These are phyloP conservation scores for Agriopis leucophaearia DNA, from an alignment of 2,888 invertebrate species.

Conservation along the genomic window DNA sequence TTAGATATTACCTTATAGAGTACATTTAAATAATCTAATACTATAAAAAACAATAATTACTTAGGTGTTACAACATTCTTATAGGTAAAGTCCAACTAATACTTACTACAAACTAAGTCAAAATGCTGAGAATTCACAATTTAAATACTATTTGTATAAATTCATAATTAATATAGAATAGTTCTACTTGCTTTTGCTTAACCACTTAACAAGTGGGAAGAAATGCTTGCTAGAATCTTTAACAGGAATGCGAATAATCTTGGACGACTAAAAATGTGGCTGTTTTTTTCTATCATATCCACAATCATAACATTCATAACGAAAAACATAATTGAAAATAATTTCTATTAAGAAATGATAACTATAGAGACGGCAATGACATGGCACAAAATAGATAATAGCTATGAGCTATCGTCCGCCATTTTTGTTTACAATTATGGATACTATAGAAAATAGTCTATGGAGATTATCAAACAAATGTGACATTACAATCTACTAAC, in stretches of 20 bases:
- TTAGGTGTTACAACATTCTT: not conserved
- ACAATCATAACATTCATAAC: not conserved
- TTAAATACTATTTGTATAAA: not conserved
- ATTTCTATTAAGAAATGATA: not conserved
- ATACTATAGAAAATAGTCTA: not conserved
- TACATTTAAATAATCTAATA: not conserved
- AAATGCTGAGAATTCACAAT: conserved; percentile 1
- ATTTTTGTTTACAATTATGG: not conserved
- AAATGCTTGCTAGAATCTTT: not conserved
- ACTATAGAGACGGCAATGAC: not conserved
- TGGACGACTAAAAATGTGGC: not conserved
- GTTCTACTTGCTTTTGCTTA: not conserved
- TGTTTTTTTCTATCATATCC: not conserved
- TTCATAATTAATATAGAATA: not conserved
- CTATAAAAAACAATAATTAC: not conserved
- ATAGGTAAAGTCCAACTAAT: not conserved
- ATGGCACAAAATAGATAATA: not conserved
- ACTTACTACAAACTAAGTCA: not conserved
- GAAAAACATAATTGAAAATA: no score
- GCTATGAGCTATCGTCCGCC: not conserved
- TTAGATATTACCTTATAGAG: not conserved
- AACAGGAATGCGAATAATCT: not conserved
- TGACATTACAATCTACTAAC: not conserved
- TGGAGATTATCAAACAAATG: not conserved
- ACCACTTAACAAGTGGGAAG: not conserved